These are phyloP conservation scores for Pomacea maculata DNA, from an alignment of 1,140 invertebrate species.

Conservation along the genomic window DNA sequence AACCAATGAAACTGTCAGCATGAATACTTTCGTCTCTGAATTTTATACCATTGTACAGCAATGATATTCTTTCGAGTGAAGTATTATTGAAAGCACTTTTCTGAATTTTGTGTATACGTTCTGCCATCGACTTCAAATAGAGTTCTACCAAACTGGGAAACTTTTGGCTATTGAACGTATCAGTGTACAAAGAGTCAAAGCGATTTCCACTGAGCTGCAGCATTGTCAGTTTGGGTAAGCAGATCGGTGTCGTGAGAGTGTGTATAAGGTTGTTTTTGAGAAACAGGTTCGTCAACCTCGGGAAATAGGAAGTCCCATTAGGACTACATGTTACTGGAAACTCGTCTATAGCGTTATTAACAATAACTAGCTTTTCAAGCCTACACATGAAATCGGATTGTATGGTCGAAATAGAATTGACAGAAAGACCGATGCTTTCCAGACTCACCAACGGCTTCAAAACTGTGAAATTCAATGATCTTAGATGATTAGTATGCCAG, in stretches of 20 bases:
- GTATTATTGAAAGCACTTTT: background rate
- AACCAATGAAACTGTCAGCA: slow-evolving; percentile 36
- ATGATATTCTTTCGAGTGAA: background rate
- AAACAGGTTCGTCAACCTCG: background rate
- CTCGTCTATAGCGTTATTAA: background rate
- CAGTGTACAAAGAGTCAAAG: background rate
- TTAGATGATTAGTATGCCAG: background rate
- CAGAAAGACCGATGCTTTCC: background rate
- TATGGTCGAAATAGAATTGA: background rate
- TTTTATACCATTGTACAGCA: background rate
- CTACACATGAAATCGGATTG: background rate
- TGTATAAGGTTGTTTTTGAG: background rate
- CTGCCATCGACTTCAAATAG: background rate
- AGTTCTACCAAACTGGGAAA: background rate
- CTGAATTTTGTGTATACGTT: background rate
- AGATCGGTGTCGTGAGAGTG: background rate
- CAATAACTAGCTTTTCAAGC: background rate
- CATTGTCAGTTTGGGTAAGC: background rate
- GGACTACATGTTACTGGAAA: background rate
- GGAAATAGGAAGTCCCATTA: background rate
- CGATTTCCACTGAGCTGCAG: background rate
- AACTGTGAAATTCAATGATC: background rate
- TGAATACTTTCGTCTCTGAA: background rate
- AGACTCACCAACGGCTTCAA: background rate
- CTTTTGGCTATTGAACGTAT: no score